phyloP scores from a whole-genome alignment of 2,113 vertebrate genomes.

The Dipodomys spectabilis region DNA sequence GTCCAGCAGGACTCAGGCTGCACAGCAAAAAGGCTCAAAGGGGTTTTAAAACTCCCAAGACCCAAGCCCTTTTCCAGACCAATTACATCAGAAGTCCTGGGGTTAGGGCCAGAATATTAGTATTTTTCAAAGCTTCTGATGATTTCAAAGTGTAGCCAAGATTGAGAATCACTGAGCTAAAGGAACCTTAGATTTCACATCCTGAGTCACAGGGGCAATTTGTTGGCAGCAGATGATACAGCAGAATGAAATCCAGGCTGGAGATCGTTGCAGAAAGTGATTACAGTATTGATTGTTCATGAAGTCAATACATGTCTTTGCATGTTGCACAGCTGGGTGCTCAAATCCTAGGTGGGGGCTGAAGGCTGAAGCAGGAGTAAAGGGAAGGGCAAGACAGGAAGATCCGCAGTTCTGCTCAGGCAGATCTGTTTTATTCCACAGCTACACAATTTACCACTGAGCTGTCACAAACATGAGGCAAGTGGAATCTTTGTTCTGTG shows the following conservation, averaged over 20 bases:
- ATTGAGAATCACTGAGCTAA: slow-evolving; percentile 41
- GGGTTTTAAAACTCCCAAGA: slow-evolving; percentile 24
- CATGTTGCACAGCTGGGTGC: slow-evolving; percentile 13
- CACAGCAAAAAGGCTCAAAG: slow-evolving; percentile 2
- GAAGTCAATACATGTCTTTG: slow-evolving; percentile 43
- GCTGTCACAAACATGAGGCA: not conserved
- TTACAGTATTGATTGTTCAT: slow-evolving; percentile 58
- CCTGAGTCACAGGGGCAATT: not conserved
- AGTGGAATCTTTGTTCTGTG: not conserved
- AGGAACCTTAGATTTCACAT: slow-evolving; percentile 34
- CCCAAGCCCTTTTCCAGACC: not conserved
- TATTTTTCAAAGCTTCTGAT: not conserved
- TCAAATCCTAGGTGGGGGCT: not conserved
- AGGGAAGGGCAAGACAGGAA: slow-evolving; percentile 3
- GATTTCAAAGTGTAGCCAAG: slow-evolving; percentile 30
- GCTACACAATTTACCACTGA: not conserved
- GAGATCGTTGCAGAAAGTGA: slow-evolving; percentile 30
- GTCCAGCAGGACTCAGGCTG: slow-evolving; percentile 8
- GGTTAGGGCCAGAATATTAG: not conserved
- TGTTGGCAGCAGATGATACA: slow-evolving; percentile 35
- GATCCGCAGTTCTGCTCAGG: not conserved
- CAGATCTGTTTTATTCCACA: slow-evolving; percentile 19
- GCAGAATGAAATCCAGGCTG: slow-evolving; percentile 49
- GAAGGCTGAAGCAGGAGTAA: slow-evolving; percentile 18
- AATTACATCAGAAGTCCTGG: slow-evolving; percentile 42